Base-by-base conservation (phyloP, 2,888 invertebrate genomes). In the Temnothorax rugatulus region DNA sequence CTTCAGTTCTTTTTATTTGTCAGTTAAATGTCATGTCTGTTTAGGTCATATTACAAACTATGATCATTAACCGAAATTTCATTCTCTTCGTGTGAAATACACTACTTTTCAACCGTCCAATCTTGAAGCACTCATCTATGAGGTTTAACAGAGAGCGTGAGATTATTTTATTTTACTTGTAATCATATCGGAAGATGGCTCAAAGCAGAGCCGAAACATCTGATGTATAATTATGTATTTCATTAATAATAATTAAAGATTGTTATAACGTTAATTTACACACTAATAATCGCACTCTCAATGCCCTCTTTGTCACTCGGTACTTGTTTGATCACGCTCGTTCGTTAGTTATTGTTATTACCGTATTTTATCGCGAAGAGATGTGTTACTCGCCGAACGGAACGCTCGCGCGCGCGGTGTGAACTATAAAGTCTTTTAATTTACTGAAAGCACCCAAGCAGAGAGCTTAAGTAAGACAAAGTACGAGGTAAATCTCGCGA, bases 381-480 rank as follows among this genome's bases (percentile, higher is more conserved):
- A 15, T 63, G 25, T 9, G 4, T 63, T 57, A n/a, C 29, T 34
- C 47, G 29, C 1, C 29, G n/a, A 76, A 41, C 25, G 15, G 4
- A 13, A 52, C 18, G 41, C 61, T 21, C 44, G 41, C 52, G 29
- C 29, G 25, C 52, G 29, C 52, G n/a, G 50, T 25, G 47, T 29
- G 25, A 79, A 68, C 69, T n/a, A 54, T 63, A 52, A 69, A 61
- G 83, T 63, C 69, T 69, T 71, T 83, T 81, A 82, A 83, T 83
- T 81, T 82, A 68, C 54, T 52, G 63, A 52, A 47, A 82, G 66
- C 57, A 59, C 64, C 61, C 21, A 21, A 29, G 29, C 29, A 29
- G 18, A 4, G n/a, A 44, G 57, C n/a, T 81, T 81, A 83, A 83
- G 66, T 52, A 82, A 83, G 83, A 83, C 59, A 15, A 52, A 74